These are phyloP conservation scores for Pyrgilauda ruficollis DNA, from an alignment of 2,113 vertebrate genomes.

Conservation along the genomic window DNA sequence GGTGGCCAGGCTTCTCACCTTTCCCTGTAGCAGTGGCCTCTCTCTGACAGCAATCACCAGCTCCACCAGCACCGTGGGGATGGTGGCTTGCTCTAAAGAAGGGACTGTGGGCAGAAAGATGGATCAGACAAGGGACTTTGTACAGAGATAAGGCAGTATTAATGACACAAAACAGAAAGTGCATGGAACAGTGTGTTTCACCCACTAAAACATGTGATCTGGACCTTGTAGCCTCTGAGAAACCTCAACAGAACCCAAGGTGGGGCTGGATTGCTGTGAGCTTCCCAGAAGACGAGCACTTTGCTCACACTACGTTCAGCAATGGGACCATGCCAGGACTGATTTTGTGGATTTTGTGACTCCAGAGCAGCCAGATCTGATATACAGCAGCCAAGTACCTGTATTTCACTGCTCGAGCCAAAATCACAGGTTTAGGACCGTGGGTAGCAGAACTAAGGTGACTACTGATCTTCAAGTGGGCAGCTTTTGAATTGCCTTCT, in stretches of 20 bases:
- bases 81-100: not conserved
- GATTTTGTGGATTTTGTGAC: not conserved
- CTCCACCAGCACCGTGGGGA: not conserved
- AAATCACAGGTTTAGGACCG: not conserved
- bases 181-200: not conserved
- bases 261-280: not conserved
- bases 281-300: not conserved
- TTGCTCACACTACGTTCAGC: not conserved
- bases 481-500: not conserved
- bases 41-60: not conserved
- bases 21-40: too few relatives aligned
- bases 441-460: not conserved
- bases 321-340: not conserved
- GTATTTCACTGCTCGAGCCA: not conserved
- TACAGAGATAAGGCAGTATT: not conserved
- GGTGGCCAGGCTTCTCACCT: not conserved
- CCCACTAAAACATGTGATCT: not conserved
- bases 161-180: not conserved
- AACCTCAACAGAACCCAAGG: not conserved
- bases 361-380: not conserved
- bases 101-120: accelerated
- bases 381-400: not conserved
- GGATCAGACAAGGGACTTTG: not conserved
- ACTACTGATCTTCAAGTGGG: not conserved
- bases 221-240: not conserved